A percentile compares a stretch with the other conserved stretches of the same genome.
These are phyloP conservation scores for Zosterops borbonicus DNA, from an alignment of 2,113 vertebrate genomes.

Conservation along the genomic window DNA sequence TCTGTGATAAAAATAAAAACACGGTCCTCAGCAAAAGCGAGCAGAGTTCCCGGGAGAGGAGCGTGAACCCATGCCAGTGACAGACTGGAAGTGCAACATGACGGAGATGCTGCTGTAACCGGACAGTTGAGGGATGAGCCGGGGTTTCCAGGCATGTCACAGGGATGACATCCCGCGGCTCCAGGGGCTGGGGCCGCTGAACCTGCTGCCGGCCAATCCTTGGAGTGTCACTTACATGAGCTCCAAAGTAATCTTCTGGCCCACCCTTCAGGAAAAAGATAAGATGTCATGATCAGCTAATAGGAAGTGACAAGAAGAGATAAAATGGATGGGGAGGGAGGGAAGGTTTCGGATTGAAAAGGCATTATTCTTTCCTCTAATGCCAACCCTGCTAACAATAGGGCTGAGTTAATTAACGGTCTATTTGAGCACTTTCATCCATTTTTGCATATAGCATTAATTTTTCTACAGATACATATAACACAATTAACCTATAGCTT, in stretches of 20 bases:
- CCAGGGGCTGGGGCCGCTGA: slow-evolving; percentile 41
- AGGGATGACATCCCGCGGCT: slow-evolving; percentile 69
- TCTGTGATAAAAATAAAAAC: slow-evolving; percentile 39
- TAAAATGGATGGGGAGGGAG: slow-evolving; percentile 70
- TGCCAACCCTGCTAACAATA: slow-evolving; percentile 65
- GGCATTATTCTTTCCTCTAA: slow-evolving; percentile 71
- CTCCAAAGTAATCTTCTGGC: slow-evolving; percentile 78
- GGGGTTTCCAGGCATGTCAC: slow-evolving; percentile 65
- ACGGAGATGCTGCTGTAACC: slow-evolving; percentile 36
- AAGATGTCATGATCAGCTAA: slow-evolving; percentile 80
- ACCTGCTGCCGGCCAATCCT: slow-evolving; percentile 71
- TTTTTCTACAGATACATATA: slow-evolving; percentile 53
- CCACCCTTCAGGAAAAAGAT: slow-evolving; percentile 78
- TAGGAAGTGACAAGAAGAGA: slow-evolving; percentile 80
- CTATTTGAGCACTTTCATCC: slow-evolving; percentile 68
- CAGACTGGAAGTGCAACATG: slow-evolving; percentile 49
- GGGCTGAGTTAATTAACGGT: slow-evolving; percentile 64
- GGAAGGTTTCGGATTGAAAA: slow-evolving; percentile 66
- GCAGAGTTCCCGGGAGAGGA: not conserved
- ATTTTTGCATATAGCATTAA: slow-evolving; percentile 65
- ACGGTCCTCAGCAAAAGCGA: slow-evolving; percentile 17
- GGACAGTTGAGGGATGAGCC: slow-evolving; percentile 65
- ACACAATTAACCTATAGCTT: slow-evolving; percentile 67
- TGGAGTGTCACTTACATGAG: slow-evolving; percentile 81
- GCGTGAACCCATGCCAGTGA: not conserved